Evolutionary conservation across 2,888 invertebrate genomes (phyloP), one percentile per base, ranked within the genome.

Genomic region (Dryocosmus kuriphilus): DNA sequence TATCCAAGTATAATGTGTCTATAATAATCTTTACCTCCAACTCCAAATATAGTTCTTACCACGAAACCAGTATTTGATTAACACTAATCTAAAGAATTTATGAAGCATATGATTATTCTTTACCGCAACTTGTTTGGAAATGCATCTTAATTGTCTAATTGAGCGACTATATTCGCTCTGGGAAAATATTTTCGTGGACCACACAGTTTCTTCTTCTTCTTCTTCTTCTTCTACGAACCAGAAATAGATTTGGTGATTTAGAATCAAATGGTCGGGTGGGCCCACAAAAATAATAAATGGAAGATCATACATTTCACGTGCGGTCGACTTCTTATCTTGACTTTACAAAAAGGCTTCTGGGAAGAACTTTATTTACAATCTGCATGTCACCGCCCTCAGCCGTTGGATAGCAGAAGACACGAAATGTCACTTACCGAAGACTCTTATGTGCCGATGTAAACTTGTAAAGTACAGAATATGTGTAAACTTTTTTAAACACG

Each of bases 351-450:
- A 71, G 51, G 51, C 51, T 71, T 71, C 71, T 71, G 71, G 30
- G 51, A 71, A 71, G 71, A 51, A 71, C 71, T 71, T 71, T 71
- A 71, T 71, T 71, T 71, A 71, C 71, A 71, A 71, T 71, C 71
- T 71, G 55, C 71, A 71, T 71, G 51, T 71, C 71, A 71, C 71
- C 30, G 51, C 46, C 22, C 55, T 71, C 71, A 71, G n/a, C 14
- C 30, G 71, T 51, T 71, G 71, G 51, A 71, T 71, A 71, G 71
- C 71, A 51, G 30, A 46, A 71, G 46, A 71, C 71, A 71, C 51
- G 71, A 71, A 51, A 71, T 71, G 71, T 71, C 71, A 71, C 71
- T 71, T 71, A 71, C 71, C 51, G 30, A n/a, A 51, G 30, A 51
- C 46, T 71, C 71, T 71, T 32, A 30, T 46, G 14, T 71, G 46